These are phyloP conservation scores for Rhabdornis inornatus DNA, from an alignment of 2,113 vertebrate species.

Conservation along the genomic window DNA sequence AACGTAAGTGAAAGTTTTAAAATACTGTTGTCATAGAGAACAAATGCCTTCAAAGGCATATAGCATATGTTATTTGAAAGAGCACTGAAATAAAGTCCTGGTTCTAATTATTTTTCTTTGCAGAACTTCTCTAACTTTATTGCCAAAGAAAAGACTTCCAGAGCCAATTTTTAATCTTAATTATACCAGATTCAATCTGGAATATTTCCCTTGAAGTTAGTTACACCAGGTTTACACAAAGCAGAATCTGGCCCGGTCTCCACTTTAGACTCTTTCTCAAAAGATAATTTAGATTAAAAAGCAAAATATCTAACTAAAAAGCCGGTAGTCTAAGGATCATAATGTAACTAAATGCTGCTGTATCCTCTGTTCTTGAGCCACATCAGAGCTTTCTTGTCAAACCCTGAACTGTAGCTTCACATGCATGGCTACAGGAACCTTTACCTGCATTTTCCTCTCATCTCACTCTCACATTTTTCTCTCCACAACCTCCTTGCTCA, in stretches of 20 bases:
- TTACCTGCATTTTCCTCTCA: neutral
- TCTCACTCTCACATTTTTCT: neutral
- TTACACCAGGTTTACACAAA: slow-evolving; percentile 12
- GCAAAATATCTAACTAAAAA: neutral
- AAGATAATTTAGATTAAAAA: neutral
- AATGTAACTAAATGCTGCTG: neutral
- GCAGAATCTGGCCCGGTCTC: slow-evolving; percentile 13
- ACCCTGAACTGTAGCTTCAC: neutral
- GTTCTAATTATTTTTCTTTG: slow-evolving; percentile 50
- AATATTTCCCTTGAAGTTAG: slow-evolving; percentile 33
- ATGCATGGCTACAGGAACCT: neutral
- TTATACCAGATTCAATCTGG: slow-evolving; percentile 49
- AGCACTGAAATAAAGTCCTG: slow-evolving; percentile 16
- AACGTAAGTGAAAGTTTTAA: slow-evolving; percentile 65
- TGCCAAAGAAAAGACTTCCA: slow-evolving; percentile 59
- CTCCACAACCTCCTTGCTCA: neutral
- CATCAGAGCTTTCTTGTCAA: neutral
- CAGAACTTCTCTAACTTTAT: slow-evolving; percentile 34
- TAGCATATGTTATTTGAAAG: slow-evolving; percentile 52
- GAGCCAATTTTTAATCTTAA: slow-evolving; percentile 55
- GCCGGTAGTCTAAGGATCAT: neutral
- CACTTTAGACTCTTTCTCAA: neutral
- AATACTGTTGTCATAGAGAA: slow-evolving; percentile 4
- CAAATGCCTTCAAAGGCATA: slow-evolving; percentile 51
- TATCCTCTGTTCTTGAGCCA: neutral